Evolutionary conservation across 2,113 vertebrate species (phyloP).

Genomic region (Urocitellus parryii): DNA sequence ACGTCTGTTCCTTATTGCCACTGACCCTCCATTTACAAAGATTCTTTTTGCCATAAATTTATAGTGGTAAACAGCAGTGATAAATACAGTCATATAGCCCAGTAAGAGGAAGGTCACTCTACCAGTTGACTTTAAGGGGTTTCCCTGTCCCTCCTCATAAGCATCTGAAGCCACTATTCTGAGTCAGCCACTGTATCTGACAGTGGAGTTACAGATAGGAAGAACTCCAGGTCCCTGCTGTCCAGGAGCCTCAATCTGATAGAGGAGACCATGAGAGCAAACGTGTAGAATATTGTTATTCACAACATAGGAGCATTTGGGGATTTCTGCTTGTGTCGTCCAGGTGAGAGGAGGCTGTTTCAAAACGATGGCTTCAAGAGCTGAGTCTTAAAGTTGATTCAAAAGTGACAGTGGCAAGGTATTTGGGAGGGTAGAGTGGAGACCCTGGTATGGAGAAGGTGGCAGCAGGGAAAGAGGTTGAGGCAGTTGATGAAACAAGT

Average conservation of each 20-base stretch:
- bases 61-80: not conserved
- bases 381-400: not conserved
- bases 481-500: not conserved
- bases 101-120: not conserved
- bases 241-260: not conserved
- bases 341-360: not conserved
- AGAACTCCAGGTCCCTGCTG: accelerated
- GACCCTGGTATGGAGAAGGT: not conserved
- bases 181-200: not conserved
- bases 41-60: not conserved
- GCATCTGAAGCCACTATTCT: not conserved
- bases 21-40: not conserved
- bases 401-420: not conserved
- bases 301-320: not conserved
- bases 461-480: not conserved
- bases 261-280: not conserved
- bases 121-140: accelerated
- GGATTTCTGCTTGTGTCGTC: not conserved
- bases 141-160: not conserved
- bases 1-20: not conserved
- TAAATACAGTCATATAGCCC: not conserved
- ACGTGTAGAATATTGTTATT: not conserved
- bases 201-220: not conserved
- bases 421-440: not conserved
- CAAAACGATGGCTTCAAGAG: not conserved